Percentiles rank a stretch among this genome's conserved stretches.
Evolutionary conservation across 2,797 vertebrate genomes (phyloP).

Genomic region (Jordanella pulchra): DNA sequence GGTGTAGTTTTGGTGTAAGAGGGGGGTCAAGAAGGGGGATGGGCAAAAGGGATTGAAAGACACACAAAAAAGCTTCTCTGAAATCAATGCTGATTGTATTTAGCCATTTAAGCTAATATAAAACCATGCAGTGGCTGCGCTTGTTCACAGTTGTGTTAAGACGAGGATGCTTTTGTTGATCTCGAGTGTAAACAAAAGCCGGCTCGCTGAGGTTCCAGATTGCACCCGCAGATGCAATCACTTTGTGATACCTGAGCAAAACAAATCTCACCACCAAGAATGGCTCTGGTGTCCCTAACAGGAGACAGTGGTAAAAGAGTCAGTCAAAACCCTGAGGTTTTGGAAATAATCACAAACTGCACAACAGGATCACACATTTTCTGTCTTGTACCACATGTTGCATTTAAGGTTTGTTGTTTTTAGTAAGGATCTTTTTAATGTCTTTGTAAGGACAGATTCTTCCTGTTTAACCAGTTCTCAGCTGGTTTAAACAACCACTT

Average conservation of each 20-base stretch:
- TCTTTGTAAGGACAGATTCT: constrained; percentile 3
- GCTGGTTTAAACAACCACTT: neutral
- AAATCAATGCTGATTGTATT: constrained; percentile 35
- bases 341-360: neutral
- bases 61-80: constrained; percentile 32
- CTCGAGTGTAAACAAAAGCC: constrained; percentile 21
- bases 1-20: constrained; percentile 61
- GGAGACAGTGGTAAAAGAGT: neutral
- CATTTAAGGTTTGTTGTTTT: constrained; percentile 16
- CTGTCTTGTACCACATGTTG: constrained; percentile 10
- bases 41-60: constrained; percentile 53
- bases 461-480: constrained; percentile 37
- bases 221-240: constrained; percentile 48
- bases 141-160: neutral
- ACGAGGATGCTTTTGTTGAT: constrained; percentile 10
- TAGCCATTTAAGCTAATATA: constrained; percentile 66
- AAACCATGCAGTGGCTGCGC: constrained; percentile 51
- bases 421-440: constrained; percentile 9
- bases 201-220: constrained; percentile 30
- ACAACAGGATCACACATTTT: constrained; percentile 1
- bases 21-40: constrained; percentile 38
- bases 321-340: neutral
- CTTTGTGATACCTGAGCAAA: constrained; percentile 50
- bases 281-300: constrained; percentile 16
- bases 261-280: constrained; percentile 21